Evolutionary conservation across 2,888 invertebrate species (phyloP), one percentile per base, ranked within the genome.

Genomic region (Choristoneura rosaceana): DNA sequence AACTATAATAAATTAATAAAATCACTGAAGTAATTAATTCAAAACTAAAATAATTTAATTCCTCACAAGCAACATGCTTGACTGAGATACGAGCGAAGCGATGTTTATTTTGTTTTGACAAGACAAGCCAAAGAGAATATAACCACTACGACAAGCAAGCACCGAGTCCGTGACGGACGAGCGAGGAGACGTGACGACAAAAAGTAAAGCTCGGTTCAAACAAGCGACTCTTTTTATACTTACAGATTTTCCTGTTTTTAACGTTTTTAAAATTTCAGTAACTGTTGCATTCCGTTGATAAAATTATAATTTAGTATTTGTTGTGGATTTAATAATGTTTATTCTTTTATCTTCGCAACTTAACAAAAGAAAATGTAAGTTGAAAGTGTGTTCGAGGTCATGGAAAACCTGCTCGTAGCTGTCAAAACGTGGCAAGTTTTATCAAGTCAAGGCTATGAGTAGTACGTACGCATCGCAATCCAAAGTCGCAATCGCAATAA

Each of bases 101-200:
- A 62, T 43, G 33, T 55, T 55, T 58, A 58, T 60, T 68, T 68
- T 68, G 68, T 68, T 68, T 68, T 68, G 68, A 61, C 68, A 66
- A 43, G 43, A n/a, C n/a, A n/a, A n/a, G n/a, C n/a, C n/a, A n/a
- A n/a, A n/a, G n/a, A n/a, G n/a, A n/a, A n/a, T n/a, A n/a, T n/a
- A n/a, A n/a, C n/a, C n/a, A n/a, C n/a, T n/a, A n/a, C n/a, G n/a
- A n/a, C n/a, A n/a, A n/a, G n/a, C n/a, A n/a, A n/a, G n/a, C n/a
- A n/a, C n/a, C n/a, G n/a, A n/a, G n/a, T n/a, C n/a, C n/a, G n/a
- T n/a, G n/a, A n/a, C n/a, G n/a, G n/a, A n/a, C n/a, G n/a, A n/a
- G n/a, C n/a, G n/a, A n/a, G n/a, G n/a, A n/a, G n/a, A n/a, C n/a
- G n/a, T 68, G 68, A 61, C 68, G 34, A 34, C 9, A 3, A 14